Percentiles rank a stretch among this genome's conserved stretches.
Conservation (phyloP, 23 tunicate species). For the Diplosoma virens region DNA sequence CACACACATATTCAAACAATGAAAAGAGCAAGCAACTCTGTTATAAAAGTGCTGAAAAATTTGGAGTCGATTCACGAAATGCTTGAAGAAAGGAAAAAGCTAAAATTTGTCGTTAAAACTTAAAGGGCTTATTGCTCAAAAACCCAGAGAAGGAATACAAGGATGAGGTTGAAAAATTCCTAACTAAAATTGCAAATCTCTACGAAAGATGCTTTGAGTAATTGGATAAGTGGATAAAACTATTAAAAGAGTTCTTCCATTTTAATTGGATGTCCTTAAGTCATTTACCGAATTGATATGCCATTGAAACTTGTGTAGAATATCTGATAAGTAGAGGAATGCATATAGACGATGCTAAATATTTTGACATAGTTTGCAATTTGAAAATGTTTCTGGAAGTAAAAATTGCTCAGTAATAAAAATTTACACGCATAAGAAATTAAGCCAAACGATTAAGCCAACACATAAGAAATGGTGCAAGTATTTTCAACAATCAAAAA, state of each 20-base stretch:
- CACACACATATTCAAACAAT: conserved; percentile 18
- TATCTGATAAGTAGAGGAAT: conserved; percentile 29
- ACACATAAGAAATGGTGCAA: conserved; percentile 28
- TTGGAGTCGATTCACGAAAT: neutral
- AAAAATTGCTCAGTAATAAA: neutral
- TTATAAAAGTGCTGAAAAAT: conserved; percentile 16
- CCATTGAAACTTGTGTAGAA: neutral
- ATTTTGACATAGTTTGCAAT: conserved; percentile 11
- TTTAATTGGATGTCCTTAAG: conserved; percentile 27
- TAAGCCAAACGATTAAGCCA: too few species aligned
- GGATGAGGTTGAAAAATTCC: conserved; percentile 4
- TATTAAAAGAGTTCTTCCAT: neutral
- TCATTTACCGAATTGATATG: conserved; percentile 23
- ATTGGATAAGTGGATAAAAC: conserved; percentile 8
- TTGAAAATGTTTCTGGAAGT: conserved; percentile 5
- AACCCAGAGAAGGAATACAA: conserved; percentile 8
- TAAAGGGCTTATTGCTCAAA: conserved; percentile 9
- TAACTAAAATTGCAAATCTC: conserved; percentile 10
- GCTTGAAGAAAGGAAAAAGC: conserved; percentile 14
- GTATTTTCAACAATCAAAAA: conserved; percentile 4
- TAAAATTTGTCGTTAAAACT: neutral
- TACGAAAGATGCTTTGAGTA: conserved; percentile 22
- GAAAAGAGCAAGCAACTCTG: conserved; percentile 21
- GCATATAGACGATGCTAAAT: conserved; percentile 23
- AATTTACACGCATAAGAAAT: neutral